phyloP scores from a whole-genome alignment of 2,888 invertebrate species.

The Lordiphosa fenestrarum region DNA sequence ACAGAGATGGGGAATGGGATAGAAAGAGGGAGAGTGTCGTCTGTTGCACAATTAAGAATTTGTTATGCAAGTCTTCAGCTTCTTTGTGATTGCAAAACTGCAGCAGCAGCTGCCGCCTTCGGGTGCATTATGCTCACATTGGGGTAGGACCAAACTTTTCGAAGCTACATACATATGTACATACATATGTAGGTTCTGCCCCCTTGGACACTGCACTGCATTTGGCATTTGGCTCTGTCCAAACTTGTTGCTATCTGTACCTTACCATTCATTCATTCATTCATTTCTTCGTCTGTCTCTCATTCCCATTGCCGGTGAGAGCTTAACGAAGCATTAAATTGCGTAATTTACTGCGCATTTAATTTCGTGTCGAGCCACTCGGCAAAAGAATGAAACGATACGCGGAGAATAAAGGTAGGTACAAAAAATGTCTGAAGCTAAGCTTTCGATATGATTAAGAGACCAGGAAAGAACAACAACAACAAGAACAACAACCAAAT shows the following conservation, averaged over 20 bases:
- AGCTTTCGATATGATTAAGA: constrained; percentile 40
- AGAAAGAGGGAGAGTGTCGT: constrained; percentile 12
- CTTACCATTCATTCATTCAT: constrained; percentile 1
- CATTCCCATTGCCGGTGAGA: constrained; percentile 18
- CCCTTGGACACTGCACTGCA: neutral
- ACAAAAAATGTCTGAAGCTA: constrained; percentile 32
- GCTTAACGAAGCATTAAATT: constrained; percentile 70
- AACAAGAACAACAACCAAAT: constrained; percentile 24
- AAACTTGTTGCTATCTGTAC: constrained; percentile 32
- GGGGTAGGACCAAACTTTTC: constrained; percentile 52
- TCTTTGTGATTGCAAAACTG: constrained; percentile 41
- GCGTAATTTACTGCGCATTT: constrained; percentile 71
- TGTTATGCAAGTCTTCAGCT: constrained; percentile 68
- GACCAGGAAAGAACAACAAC: constrained; percentile 24
- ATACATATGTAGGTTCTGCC: too few relatives aligned
- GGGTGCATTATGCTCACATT: constrained; percentile 56
- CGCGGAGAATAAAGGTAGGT: constrained; percentile 27
- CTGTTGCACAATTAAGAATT: constrained; percentile 72
- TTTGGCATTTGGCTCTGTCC: constrained; percentile 16
- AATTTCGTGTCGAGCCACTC: constrained; percentile 53
- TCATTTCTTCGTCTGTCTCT: constrained; percentile 14
- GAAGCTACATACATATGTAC: constrained; percentile 1
- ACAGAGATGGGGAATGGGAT: too few relatives aligned
- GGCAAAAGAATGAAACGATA: constrained; percentile 47
- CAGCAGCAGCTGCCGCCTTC: constrained; percentile 32